These are phyloP conservation scores for Pseudomugil gertrudae DNA, from an alignment of 2,797 vertebrate genomes.

Conservation along the genomic window DNA sequence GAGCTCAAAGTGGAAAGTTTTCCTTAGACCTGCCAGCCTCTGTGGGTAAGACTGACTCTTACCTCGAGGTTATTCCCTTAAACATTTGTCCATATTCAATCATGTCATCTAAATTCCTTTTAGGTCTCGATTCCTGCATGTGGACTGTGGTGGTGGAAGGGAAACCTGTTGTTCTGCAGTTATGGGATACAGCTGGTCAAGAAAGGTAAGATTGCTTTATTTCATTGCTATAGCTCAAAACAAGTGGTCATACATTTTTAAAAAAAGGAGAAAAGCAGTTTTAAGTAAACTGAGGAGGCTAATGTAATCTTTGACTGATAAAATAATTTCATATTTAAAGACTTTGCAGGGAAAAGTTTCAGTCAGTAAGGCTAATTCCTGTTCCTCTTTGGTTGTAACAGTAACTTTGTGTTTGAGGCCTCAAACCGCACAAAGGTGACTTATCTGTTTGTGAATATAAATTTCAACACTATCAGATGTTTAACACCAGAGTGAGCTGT, in stretches of 20 bases:
- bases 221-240: no score
- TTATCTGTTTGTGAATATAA: background rate
- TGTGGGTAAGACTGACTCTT: conserved; percentile 81
- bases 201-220: conserved; percentile 83
- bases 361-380: background rate
- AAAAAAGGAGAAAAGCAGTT: no score
- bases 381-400: background rate
- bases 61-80: background rate
- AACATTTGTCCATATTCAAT: background rate
- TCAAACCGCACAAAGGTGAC: background rate
- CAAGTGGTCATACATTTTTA: background rate
- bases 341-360: background rate
- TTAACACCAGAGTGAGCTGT: background rate
- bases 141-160: conserved; percentile 86
- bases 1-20: conserved; percentile 82
- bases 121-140: conserved; percentile 89
- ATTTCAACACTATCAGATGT: background rate
- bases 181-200: conserved; percentile 98
- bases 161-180: conserved; percentile 82
- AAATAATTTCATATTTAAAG: background rate
- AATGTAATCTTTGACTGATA: background rate
- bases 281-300: background rate
- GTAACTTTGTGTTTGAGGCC: background rate
- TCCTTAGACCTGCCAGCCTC: conserved; percentile 78
- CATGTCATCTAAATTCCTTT: conserved; percentile 4